Evolutionary conservation across 2,888 invertebrate species (phyloP).

Genomic region (Atethmia centrago): DNA sequence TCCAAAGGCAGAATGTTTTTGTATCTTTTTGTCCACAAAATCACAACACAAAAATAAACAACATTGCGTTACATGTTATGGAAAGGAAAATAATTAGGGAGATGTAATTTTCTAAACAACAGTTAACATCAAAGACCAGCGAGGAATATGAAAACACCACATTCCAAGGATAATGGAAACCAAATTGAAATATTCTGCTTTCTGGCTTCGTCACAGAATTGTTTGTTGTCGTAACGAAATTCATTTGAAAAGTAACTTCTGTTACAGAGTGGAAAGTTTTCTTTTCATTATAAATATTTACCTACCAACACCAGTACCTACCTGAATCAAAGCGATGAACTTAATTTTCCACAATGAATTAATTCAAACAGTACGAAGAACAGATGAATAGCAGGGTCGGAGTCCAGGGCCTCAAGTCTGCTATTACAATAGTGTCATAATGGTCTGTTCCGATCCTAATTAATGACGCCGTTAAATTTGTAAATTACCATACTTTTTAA

Average conservation of each 20-base stretch:
- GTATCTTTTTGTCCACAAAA: neutral
- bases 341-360: neutral
- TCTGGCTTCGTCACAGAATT: conserved; percentile 16
- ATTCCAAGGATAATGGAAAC: conserved; percentile 21
- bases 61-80: neutral
- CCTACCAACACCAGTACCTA: neutral
- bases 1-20: conserved; percentile 5
- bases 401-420: no score
- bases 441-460: no score
- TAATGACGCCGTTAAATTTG: no score
- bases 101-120: conserved; percentile 35
- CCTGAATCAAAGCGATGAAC: neutral
- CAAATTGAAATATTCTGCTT: conserved; percentile 22
- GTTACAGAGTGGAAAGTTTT: neutral
- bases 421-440: no score
- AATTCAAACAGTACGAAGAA: no score
- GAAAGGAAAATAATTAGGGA: conserved; percentile 38
- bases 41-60: conserved; percentile 12
- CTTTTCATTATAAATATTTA: neutral
- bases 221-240: conserved; percentile 20
- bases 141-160: conserved; percentile 10
- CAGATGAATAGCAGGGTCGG: no score
- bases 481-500: no score
- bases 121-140: conserved; percentile 19
- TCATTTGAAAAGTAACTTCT: neutral